Base-by-base conservation (phyloP, 2,888 invertebrate genomes). In the Tethea ocularis region DNA sequence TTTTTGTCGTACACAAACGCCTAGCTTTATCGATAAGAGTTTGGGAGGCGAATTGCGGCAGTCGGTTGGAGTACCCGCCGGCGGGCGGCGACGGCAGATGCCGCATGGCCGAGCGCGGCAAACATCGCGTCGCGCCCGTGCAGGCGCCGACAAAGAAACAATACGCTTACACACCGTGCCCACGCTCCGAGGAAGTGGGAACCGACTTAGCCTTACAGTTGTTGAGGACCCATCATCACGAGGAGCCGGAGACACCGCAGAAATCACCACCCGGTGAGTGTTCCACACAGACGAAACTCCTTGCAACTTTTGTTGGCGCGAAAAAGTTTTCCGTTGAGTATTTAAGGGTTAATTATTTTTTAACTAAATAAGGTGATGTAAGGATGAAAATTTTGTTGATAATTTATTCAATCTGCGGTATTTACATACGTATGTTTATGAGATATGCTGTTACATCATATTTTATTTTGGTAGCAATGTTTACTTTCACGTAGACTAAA, bases 21-120 rank as follows among this genome's bases (percentile, higher is more conserved):
- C 66, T 63, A 64, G 76, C 72, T 74, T 71, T 74, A 69, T 72
- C 72, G 74, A 73, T 71, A 73, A 70, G 70, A 67, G 67, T 68
- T 71, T 71, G 75, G 70, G 72, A 71, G 66, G 75, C 72, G 74
- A 73, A 78, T 61, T 78, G 82, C 80, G 81, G 81, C 78, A 75
- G 68, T 75, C 70, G 66, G 67, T 70, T 63, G 60, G 65, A 61
- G 62, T 63, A 72, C 72, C 58, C 68, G 71, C 77, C 74, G 71
- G 61, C 60, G 57, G 71, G 77, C 74, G 71, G 61, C 60, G 57
- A 53, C 87, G 91, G 84, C 90, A 89, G 86, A 88, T 86, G 91
- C 88, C 91, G 92, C 82, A 93, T 93, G 93, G 92, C 91, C 85
- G 92, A 93, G 77, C 92, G 92, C 80, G 84, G 87, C 77, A 91